phyloP scores from a whole-genome alignment of 2,113 vertebrate species.

The Muntiacus muntjak region DNA sequence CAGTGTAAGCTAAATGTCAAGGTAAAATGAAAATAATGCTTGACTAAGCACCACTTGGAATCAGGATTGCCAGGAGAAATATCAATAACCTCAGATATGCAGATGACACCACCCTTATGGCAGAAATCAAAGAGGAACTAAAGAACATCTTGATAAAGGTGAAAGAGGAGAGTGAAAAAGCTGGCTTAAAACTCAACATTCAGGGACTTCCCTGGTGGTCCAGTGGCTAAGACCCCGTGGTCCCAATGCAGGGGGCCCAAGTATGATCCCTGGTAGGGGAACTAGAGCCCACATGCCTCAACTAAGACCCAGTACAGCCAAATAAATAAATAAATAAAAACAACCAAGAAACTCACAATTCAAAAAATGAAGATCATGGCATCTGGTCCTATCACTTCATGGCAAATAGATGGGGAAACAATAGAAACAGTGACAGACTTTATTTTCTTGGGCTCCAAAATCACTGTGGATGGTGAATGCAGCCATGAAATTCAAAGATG shows the following conservation, averaged over 20 bases:
- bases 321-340: neutral
- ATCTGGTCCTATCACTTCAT: neutral
- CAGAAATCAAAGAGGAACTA: neutral
- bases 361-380: neutral
- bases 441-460: neutral
- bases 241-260: neutral
- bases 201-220: neutral
- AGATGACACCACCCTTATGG: neutral
- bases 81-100: neutral
- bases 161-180: neutral
- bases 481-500: neutral
- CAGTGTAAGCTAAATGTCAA: neutral
- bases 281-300: neutral
- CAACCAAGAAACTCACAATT: rapidly evolving
- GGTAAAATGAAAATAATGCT: slow-evolving; percentile 9
- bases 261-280: neutral
- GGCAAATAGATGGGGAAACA: neutral
- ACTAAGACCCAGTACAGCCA: neutral
- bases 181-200: neutral
- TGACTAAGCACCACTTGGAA: neutral
- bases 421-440: neutral
- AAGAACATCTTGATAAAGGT: neutral
- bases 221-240: neutral
- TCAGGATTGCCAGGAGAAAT: neutral
- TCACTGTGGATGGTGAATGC: neutral